Conservation (phyloP, 2,797 vertebrate species). For the Astyanax mexicanus region DNA sequence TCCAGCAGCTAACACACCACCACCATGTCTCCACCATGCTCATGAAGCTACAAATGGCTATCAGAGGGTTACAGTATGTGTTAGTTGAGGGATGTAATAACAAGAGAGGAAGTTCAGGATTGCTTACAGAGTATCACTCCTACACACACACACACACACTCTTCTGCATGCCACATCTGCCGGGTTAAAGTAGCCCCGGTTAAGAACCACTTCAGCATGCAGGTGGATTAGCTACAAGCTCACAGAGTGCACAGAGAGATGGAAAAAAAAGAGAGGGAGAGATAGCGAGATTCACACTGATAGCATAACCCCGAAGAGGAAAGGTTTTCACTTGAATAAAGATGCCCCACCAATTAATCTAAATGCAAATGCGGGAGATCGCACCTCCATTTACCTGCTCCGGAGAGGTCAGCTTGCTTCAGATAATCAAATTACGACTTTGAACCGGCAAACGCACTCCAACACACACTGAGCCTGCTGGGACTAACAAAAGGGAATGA, state of each 20-base stretch:
- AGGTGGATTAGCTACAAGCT: slow-evolving; percentile 5
- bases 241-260: neutral
- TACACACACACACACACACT: neutral
- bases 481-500: neutral
- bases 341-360: slow-evolving; percentile 54
- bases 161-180: neutral
- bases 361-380: slow-evolving; percentile 54
- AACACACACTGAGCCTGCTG: neutral
- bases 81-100: slow-evolving; percentile 9
- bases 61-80: slow-evolving; percentile 10
- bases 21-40: no score
- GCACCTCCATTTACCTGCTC: slow-evolving; percentile 42
- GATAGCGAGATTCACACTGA: neutral
- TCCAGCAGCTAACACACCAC: no score
- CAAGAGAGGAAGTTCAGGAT: neutral
- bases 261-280: slow-evolving; percentile 10
- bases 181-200: slow-evolving; percentile 1
- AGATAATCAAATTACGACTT: slow-evolving; percentile 51
- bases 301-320: neutral
- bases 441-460: slow-evolving; percentile 12
- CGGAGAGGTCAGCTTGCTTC: slow-evolving; percentile 44
- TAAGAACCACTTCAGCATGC: slow-evolving; percentile 20
- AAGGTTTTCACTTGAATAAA: slow-evolving; percentile 35
- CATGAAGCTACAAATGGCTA: no score
- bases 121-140: slow-evolving; percentile 7